These are phyloP conservation scores for Parazoanthus darwini DNA, from an alignment of 92 coral and sea anemone genomes.

Conservation along the genomic window DNA sequence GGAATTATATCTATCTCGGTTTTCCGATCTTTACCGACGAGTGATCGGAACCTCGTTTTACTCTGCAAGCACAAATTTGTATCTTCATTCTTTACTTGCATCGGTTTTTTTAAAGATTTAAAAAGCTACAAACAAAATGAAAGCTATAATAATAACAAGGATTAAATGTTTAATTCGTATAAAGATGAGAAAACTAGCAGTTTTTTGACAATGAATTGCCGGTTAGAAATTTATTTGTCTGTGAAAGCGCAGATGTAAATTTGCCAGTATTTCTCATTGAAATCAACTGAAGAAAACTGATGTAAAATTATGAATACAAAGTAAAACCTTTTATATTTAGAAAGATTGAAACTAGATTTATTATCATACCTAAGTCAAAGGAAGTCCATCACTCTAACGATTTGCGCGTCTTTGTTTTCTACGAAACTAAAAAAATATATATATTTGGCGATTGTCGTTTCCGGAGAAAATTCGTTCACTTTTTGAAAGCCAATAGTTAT, in stretches of 20 bases:
- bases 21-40: conserved; percentile 6
- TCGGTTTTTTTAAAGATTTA: background rate
- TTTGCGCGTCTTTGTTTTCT: background rate
- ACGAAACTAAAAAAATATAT: background rate
- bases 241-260: conserved; percentile 38
- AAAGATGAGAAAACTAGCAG: conserved; percentile 14
- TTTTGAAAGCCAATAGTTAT: too few relatives aligned
- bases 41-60: background rate
- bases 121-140: background rate
- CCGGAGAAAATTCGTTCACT: too few relatives aligned
- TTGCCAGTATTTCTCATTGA: background rate
- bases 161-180: background rate
- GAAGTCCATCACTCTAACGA: background rate
- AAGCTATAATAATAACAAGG: background rate
- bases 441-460: too few relatives aligned
- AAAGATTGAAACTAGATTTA: background rate
- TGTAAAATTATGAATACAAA: background rate
- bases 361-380: background rate
- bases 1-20: background rate
- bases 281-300: background rate
- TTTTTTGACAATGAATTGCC: conserved; percentile 19
- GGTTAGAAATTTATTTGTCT: conserved; percentile 21
- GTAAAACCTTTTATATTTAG: background rate
- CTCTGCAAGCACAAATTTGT: background rate
- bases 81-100: background rate